Conservation (phyloP, 1,140 invertebrate species). For the Trichonephila clavata region DNA sequence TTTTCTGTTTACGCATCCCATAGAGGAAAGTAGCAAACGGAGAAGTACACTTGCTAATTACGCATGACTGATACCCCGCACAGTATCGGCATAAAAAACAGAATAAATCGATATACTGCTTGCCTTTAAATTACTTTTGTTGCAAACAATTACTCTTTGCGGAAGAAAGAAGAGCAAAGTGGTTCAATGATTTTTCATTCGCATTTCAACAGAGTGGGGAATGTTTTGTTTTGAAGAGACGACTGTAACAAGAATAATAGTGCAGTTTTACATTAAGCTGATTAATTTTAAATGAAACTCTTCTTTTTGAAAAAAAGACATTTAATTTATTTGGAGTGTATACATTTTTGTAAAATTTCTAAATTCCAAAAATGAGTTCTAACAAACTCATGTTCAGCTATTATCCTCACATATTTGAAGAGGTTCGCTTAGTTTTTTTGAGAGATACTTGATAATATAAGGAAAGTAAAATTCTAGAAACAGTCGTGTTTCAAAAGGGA, state of each 20-base stretch:
- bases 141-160: constrained; percentile 39
- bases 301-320: not conserved
- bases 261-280: constrained; percentile 42
- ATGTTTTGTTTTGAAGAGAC: not conserved
- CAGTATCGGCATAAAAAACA: not conserved
- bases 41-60: constrained; percentile 31
- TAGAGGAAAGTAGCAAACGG: not conserved
- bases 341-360: no score
- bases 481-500: no score
- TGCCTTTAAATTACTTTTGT: constrained; percentile 57
- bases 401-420: no score
- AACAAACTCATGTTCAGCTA: no score
- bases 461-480: no score
- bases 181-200: constrained; percentile 55
- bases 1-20: constrained; percentile 48
- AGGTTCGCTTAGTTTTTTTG: no score
- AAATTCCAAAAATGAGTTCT: no score
- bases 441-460: no score
- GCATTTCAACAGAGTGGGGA: not conserved
- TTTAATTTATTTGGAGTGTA: constrained; percentile 17
- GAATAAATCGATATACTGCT: constrained; percentile 7
- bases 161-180: constrained; percentile 33
- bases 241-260: not conserved
- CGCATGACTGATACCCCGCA: constrained; percentile 55
- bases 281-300: constrained; percentile 28